Evolutionary conservation across 2,797 vertebrate genomes (phyloP).

Genomic region (Furcifer pardalis): DNA sequence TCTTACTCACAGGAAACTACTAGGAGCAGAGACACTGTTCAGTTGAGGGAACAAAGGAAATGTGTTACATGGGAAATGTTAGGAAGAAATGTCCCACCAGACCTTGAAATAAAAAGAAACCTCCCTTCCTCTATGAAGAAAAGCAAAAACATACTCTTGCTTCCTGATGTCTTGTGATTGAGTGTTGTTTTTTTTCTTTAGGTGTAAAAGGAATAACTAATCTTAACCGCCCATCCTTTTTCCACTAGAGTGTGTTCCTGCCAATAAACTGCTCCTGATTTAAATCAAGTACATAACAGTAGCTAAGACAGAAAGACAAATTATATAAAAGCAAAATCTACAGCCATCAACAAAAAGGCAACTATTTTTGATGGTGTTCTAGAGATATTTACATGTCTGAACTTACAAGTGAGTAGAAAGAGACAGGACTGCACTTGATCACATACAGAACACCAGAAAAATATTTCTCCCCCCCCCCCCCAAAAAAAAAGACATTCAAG

Average conservation of each 20-base stretch:
- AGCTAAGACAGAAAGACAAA: not conserved
- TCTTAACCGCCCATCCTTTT: slow-evolving; percentile 23
- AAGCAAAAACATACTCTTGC: slow-evolving; percentile 41
- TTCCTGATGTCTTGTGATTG: slow-evolving; percentile 45
- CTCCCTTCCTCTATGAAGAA: slow-evolving; percentile 60
- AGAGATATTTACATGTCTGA: not conserved
- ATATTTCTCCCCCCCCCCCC: not conserved
- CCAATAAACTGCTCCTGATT: not conserved
- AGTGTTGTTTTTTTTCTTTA: slow-evolving; percentile 11
- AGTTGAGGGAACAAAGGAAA: slow-evolving; percentile 60
- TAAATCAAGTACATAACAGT: not conserved
- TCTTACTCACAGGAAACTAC: slow-evolving; percentile 45
- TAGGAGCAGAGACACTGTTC: slow-evolving; percentile 49
- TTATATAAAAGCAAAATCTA: not conserved
- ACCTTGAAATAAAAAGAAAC: slow-evolving; percentile 50
- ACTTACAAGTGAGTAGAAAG: not conserved
- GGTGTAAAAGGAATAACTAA: slow-evolving; percentile 44
- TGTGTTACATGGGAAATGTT: slow-evolving; percentile 60
- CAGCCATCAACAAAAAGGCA: not conserved
- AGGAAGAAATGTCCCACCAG: slow-evolving; percentile 60
- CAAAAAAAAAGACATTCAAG: not conserved
- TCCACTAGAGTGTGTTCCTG: not conserved
- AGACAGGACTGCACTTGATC: not conserved
- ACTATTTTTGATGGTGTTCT: too few relatives aligned
- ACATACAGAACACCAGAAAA: not conserved